These are phyloP conservation scores for Calameuta pallipes DNA, from an alignment of 2,888 invertebrate genomes.

Conservation along the genomic window DNA sequence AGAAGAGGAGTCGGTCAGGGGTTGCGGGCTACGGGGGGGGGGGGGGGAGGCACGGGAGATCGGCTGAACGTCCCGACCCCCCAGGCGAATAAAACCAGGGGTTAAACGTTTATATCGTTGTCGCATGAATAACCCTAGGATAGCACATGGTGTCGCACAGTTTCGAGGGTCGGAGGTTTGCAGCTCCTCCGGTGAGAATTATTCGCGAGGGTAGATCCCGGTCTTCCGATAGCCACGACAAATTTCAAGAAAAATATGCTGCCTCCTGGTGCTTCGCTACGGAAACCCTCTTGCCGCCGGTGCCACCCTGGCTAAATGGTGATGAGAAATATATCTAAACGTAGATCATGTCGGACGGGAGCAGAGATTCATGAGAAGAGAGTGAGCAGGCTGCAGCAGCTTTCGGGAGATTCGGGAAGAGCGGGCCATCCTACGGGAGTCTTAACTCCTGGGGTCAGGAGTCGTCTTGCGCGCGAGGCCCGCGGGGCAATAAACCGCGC, in stretches of 20 bases:
- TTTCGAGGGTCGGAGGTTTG: slow-evolving; percentile 55
- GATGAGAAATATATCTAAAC: slow-evolving; percentile 64
- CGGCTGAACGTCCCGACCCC: slow-evolving; percentile 15
- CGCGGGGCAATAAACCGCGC: neutral
- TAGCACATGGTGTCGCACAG: slow-evolving; percentile 31
- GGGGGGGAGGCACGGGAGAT: slow-evolving; percentile 39
- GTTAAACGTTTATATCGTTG: slow-evolving; percentile 51
- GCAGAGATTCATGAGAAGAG: slow-evolving; percentile 12
- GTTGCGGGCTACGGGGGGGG: slow-evolving; percentile 18
- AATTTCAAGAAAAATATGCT: slow-evolving; percentile 64
- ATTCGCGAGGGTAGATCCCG: slow-evolving; percentile 63
- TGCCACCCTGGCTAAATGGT: slow-evolving; percentile 28
- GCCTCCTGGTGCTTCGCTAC: slow-evolving; percentile 41
- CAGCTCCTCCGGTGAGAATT: slow-evolving; percentile 70
- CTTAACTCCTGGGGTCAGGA: no score
- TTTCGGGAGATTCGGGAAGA: no score
- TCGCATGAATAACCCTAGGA: slow-evolving; percentile 34
- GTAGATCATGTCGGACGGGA: slow-evolving; percentile 58
- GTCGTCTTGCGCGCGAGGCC: no score
- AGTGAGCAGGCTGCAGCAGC: no score
- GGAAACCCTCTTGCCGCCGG: neutral
- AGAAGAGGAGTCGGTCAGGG: no score
- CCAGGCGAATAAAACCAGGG: slow-evolving; percentile 17
- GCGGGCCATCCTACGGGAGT: no score
- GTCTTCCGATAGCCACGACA: slow-evolving; percentile 59